Evolutionary conservation across 2,113 vertebrate genomes (phyloP).

Genomic region (pig (Sus scrofa)): DNA sequence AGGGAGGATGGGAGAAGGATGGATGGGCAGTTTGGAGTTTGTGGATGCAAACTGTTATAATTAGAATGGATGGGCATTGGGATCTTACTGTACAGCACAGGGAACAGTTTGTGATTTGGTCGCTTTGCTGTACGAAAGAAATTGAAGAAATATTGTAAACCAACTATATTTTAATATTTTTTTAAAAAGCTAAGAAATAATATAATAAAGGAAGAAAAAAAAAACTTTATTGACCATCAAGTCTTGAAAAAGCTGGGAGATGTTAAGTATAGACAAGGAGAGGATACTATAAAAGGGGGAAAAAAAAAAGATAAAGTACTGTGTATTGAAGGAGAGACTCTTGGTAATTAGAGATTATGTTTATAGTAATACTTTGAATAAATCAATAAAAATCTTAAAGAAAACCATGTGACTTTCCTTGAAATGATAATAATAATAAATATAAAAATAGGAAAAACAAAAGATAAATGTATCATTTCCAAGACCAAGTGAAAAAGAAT

Average conservation of each 20-base stretch:
- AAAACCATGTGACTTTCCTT: background rate
- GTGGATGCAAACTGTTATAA: too few species aligned
- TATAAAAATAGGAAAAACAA: background rate
- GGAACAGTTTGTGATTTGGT: too few species aligned
- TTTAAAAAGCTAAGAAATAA: background rate
- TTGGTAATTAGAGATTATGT: background rate
- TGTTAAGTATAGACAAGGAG: background rate
- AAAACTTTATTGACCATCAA: background rate
- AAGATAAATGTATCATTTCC: background rate
- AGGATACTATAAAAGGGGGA: background rate
- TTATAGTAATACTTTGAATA: background rate
- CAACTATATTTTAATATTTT: too few species aligned
- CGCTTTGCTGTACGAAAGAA: too few species aligned
- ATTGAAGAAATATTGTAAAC: too few species aligned
- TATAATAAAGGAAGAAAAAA: background rate
- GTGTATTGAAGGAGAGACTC: background rate
- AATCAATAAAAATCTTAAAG: background rate
- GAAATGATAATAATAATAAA: slow-evolving; percentile 8
- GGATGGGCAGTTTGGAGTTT: too few species aligned
- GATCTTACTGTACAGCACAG: too few species aligned
- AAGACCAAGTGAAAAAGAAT: background rate
- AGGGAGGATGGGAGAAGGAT: too few species aligned
- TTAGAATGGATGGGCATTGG: too few species aligned
- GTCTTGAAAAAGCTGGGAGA: background rate
- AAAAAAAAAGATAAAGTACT: background rate